Evolutionary conservation across 2,888 invertebrate genomes (phyloP).

Genomic region (Sympetrum striolatum): DNA sequence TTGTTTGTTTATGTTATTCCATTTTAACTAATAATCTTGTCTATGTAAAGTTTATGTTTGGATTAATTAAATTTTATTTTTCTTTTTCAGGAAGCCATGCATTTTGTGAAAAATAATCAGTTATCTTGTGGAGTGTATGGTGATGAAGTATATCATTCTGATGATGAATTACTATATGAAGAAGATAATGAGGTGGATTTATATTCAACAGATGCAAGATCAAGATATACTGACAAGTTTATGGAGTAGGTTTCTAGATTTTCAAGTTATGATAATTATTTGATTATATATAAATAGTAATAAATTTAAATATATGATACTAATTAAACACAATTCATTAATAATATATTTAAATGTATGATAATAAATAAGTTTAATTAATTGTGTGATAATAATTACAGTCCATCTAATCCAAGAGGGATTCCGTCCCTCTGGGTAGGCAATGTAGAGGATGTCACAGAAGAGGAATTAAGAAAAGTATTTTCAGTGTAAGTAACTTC

Average conservation of each 20-base stretch:
- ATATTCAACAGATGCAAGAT: neutral
- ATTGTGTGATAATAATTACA: neutral
- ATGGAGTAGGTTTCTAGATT: neutral
- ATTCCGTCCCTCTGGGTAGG: slow-evolving; percentile 4
- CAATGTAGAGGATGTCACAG: neutral
- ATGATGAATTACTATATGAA: slow-evolving; percentile 18
- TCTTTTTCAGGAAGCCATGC: slow-evolving; percentile 16
- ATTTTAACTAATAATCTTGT: no score
- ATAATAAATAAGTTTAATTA: neutral
- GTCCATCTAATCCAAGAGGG: slow-evolving; percentile 6
- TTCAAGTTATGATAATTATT: no score
- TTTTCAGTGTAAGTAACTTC: neutral
- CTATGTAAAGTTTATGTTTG: neutral
- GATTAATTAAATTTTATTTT: neutral
- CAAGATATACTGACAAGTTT: neutral
- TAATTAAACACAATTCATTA: no score
- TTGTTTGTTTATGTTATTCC: no score
- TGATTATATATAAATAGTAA: no score
- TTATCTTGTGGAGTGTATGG: neutral
- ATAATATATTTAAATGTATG: no score
- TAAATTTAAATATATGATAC: no score
- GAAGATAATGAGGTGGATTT: neutral
- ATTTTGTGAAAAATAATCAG: neutral
- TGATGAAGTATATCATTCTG: neutral
- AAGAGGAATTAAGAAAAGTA: slow-evolving; percentile 5